Conservation (phyloP, 2,888 invertebrate species). For the Dromius quadrimaculatus region DNA sequence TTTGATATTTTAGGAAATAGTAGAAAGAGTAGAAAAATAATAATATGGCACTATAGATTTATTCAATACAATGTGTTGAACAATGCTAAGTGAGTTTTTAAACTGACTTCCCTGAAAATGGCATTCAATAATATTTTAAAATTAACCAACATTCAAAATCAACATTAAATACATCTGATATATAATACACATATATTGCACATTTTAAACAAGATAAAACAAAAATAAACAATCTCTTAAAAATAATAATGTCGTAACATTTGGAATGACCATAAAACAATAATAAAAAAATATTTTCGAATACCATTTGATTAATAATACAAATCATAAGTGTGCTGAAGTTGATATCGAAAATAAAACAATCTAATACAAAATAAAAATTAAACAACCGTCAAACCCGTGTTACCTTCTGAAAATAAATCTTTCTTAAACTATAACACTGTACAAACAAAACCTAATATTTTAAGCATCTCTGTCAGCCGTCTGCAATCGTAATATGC, state of each 20-base stretch:
- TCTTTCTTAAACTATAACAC: conserved; percentile 56
- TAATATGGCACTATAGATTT: conserved; percentile 68
- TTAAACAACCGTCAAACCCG: conserved; percentile 54
- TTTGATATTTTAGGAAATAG: background rate
- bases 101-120: conserved; percentile 51
- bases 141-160: conserved; percentile 36
- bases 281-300: conserved; percentile 53
- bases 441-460: conserved; percentile 57
- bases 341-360: conserved; percentile 50
- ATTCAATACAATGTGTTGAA: conserved; percentile 67
- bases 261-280: conserved; percentile 47
- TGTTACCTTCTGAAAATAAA: conserved; percentile 54
- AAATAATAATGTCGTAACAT: conserved; percentile 38
- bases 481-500: conserved; percentile 12
- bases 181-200: conserved; percentile 41
- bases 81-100: conserved; percentile 61
- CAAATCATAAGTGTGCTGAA: conserved; percentile 46
- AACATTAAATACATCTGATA: conserved; percentile 41
- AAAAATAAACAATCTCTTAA: conserved; percentile 24
- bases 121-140: conserved; percentile 53
- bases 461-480: conserved; percentile 27
- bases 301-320: conserved; percentile 50
- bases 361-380: conserved; percentile 46
- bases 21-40: conserved; percentile 47
- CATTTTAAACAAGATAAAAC: conserved; percentile 27